Conservation (phyloP, 2,113 vertebrate genomes). For the Brienomyrus brachyistius region DNA sequence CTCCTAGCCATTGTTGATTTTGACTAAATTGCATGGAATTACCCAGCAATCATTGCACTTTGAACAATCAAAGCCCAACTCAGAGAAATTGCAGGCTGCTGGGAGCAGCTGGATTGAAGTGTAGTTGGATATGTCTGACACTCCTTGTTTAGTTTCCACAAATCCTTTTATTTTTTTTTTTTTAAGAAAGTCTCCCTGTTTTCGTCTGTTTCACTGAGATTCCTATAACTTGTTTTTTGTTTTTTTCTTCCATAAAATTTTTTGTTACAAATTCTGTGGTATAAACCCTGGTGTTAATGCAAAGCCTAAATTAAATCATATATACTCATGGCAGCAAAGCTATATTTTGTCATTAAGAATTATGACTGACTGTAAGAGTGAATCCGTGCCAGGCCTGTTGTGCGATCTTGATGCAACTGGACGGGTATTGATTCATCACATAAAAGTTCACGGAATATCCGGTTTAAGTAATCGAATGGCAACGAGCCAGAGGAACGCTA, state of each 20-base stretch:
- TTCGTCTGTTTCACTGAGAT: not conserved
- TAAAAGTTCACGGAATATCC: not conserved
- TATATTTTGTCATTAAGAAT: not conserved
- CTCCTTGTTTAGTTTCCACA: not conserved
- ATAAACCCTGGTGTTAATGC: not conserved
- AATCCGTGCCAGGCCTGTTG: not conserved
- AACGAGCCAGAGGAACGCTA: not conserved
- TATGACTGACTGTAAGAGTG: not conserved
- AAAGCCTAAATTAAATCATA: not conserved
- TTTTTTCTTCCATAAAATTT: not conserved
- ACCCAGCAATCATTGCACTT: conserved; percentile 22
- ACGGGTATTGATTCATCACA: conserved; percentile 15
- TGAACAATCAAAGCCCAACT: conserved; percentile 23
- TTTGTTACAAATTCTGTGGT: not conserved
- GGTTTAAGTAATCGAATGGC: not conserved
- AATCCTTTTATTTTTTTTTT: not conserved
- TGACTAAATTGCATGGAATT: conserved; percentile 29
- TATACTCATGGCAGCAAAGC: not conserved
- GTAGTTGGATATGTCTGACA: conserved; percentile 10
- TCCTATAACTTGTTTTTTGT: not conserved
- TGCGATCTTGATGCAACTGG: not conserved
- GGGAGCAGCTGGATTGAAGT: conserved; percentile 14
- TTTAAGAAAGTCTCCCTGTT: not conserved
- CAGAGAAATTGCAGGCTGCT: conserved; percentile 19
- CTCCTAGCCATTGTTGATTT: conserved; percentile 20